Base-by-base conservation (phyloP, 2,888 invertebrate genomes). In the Itoplectis maculator region DNA sequence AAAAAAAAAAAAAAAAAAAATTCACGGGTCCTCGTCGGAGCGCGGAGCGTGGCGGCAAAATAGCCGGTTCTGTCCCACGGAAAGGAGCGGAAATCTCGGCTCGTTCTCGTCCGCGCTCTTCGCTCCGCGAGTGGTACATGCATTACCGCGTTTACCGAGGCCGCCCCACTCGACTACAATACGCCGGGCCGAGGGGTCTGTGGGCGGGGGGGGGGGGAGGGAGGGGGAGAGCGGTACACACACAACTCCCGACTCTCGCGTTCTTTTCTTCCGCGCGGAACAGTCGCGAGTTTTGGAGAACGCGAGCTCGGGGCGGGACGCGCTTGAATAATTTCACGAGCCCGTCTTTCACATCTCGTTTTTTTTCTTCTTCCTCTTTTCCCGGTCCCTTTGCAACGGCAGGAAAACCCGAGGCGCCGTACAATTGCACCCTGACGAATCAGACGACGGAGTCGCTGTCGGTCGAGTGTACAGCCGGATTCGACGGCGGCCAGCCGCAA, bases 401-500 rank as follows among this genome's bases (percentile, higher is more conserved):
- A 90, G 96, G 96, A 11, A 95, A 95, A 88, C 97, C 97, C 0
- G 96, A 97, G 87, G 95, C 96, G 0, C 96, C 96, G 0, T 95
- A 94, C 89, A 97, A 97, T 92, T 97, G 97, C 92, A 95, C 96
- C 8, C 94, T 96, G 29, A 93, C 95, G 79, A 97, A 97, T 92
- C 95, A 96, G 89, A 97, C 97, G n/a, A 95, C 96, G 73, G 95
- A 96, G 85, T 96, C 97, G 0, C 94, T 96, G 51, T 96, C 96
- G 88, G 95, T 97, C 7, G 95, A 95, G 88, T 97, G 97, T 91
- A 93, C 94, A 76, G 92, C 95, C 92, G 96, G 96, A 83, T 97
- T 97, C 91, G 96, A 97, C 88, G 97, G 97, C 8, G 97, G 97
- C 23, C 95, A 96, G 65, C 95, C 95, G 69, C 96, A 97, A 86